A percentile compares a stretch with the other conserved stretches of the same genome.
Conservation (phyloP, 2,113 vertebrate genomes). For the Pteronura brasiliensis region DNA sequence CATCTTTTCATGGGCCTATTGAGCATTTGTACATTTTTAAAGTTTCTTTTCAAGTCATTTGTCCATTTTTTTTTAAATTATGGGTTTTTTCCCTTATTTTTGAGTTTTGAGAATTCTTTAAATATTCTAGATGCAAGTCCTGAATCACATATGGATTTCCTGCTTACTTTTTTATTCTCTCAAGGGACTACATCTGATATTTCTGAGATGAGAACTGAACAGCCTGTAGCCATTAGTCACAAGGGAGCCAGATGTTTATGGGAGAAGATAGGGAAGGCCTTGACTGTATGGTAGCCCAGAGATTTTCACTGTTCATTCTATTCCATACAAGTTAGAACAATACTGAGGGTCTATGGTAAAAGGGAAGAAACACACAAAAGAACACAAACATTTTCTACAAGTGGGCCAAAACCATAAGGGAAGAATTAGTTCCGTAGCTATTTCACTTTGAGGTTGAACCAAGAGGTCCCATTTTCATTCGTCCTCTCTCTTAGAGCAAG, state of each 20-base stretch:
- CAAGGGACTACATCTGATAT: not conserved
- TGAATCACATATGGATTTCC: slow-evolving; percentile 1
- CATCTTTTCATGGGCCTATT: not conserved
- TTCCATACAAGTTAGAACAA: not conserved
- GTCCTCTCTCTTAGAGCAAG: not conserved
- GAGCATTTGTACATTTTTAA: not conserved
- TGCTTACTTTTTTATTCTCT: not conserved
- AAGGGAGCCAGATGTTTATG: not conserved
- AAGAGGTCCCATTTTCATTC: not conserved
- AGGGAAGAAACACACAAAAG: not conserved
- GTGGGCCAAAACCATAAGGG: not conserved
- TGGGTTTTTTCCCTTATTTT: not conserved
- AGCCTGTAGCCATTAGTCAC: not conserved
- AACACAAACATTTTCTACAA: not conserved
- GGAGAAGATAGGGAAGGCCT: not conserved
- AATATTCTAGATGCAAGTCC: not conserved
- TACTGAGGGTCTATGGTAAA: not conserved
- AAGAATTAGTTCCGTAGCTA: not conserved
- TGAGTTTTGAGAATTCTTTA: not conserved
- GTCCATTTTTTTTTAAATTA: not conserved
- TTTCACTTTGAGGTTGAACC: not conserved
- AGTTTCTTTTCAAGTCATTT: not conserved
- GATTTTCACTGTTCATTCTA: not conserved
- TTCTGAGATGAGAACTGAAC: not conserved
- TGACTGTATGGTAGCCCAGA: not conserved